Percentiles rank a stretch among this genome's conserved stretches.
Conservation (phyloP, 2,888 invertebrate species). For the Petrophora chlorosata region DNA sequence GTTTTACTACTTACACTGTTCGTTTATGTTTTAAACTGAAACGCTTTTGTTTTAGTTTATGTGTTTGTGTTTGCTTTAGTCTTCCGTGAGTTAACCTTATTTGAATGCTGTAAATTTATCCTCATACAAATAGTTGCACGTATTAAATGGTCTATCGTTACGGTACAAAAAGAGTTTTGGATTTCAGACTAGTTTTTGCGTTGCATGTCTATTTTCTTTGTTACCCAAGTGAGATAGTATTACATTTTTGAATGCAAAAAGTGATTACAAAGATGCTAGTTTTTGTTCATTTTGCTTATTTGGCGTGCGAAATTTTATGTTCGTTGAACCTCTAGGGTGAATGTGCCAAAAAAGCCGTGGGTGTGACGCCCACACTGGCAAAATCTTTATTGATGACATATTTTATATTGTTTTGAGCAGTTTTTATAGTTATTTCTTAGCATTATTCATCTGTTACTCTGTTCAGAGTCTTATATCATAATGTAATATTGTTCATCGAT, state of each 20-base stretch:
- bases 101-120: conserved; percentile 23
- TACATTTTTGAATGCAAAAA: conserved; percentile 24
- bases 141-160: conserved; percentile 37
- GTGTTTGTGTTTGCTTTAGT: conserved; percentile 22
- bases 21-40: conserved; percentile 38
- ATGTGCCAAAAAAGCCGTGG: conserved; percentile 52
- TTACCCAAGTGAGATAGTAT: conserved; percentile 17
- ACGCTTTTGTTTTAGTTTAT: conserved; percentile 37
- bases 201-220: conserved; percentile 29
- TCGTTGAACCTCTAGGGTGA: conserved; percentile 60
- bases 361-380: conserved; percentile 50
- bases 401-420: conserved; percentile 12
- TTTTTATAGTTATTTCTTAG: conserved; percentile 1
- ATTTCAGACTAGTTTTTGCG: conserved; percentile 45
- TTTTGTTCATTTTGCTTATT: conserved; percentile 45
- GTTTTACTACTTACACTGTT: conserved; percentile 40
- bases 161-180: conserved; percentile 36
- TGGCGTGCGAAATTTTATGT: conserved; percentile 47
- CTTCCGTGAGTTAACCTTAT: conserved; percentile 14
- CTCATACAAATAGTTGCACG: conserved; percentile 23
- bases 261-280: conserved; percentile 30
- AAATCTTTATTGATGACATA: conserved; percentile 43
- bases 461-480: conserved; percentile 5
- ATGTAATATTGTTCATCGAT: conserved; percentile 6
- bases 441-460: conserved; percentile 13